Evolutionary conservation across 2,888 invertebrate species (phyloP).

Genomic region (Campoplex capitator): DNA sequence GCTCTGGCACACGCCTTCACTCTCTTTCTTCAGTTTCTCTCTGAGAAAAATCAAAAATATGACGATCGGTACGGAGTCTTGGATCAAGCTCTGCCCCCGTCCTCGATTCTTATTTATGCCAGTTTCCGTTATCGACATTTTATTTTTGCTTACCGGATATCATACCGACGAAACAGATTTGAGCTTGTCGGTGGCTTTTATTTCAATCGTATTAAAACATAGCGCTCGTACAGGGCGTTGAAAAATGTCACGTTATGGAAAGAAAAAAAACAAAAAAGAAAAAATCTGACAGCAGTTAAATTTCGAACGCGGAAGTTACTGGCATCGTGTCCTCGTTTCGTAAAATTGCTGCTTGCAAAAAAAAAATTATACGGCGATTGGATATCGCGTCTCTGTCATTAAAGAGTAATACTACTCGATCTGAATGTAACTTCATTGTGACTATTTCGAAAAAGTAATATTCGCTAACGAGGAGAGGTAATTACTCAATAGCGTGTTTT

Average conservation of each 20-base stretch:
- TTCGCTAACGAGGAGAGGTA: constrained; percentile 82
- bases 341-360: background rate
- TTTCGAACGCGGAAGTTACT: constrained; percentile 23
- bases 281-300: background rate
- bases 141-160: constrained; percentile 76
- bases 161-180: background rate
- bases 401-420: constrained; percentile 70
- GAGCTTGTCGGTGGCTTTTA: background rate
- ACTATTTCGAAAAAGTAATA: constrained; percentile 80
- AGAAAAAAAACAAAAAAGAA: background rate
- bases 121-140: constrained; percentile 72
- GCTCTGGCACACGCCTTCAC: constrained; percentile 53
- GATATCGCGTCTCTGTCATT: constrained; percentile 32
- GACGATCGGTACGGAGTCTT: constrained; percentile 46
- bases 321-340: background rate
- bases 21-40: constrained; percentile 55
- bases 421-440: constrained; percentile 73
- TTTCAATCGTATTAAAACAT: constrained; percentile 2
- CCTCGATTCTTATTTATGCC: constrained; percentile 40
- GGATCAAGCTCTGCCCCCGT: background rate
- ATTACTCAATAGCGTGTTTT: constrained; percentile 83
- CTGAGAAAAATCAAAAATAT: constrained; percentile 57
- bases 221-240: background rate
- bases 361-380: background rate
- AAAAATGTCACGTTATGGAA: background rate